A percentile compares a stretch with the other conserved stretches of the same genome.
Conservation (phyloP, 2,888 invertebrate genomes). For the Erpobdella octoculata region DNA sequence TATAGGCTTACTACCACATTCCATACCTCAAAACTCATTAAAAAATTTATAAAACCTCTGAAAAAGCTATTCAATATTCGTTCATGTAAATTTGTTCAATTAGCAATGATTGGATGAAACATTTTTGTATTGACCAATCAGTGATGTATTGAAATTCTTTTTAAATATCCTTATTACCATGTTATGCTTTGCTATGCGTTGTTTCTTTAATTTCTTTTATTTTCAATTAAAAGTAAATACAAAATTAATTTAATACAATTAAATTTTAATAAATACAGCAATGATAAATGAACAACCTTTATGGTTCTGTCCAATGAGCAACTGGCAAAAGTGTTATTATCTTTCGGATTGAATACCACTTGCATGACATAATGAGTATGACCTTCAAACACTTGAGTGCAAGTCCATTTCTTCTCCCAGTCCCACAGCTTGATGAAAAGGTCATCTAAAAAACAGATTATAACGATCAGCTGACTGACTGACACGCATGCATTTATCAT, state of each 20-base stretch:
- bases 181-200: too few relatives aligned
- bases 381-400: slow-evolving; percentile 96
- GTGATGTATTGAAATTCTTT: too few relatives aligned
- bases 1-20: too few relatives aligned
- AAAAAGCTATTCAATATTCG: too few relatives aligned
- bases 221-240: neutral
- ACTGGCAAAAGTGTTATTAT: slow-evolving; percentile 97
- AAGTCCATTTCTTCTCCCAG: slow-evolving; percentile 97
- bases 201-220: too few relatives aligned
- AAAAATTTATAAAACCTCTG: neutral
- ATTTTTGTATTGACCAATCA: too few relatives aligned
- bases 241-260: neutral
- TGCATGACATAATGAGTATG: slow-evolving; percentile 99
- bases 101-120: neutral
- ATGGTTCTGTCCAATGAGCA: slow-evolving; percentile 96
- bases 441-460: slow-evolving; percentile 66
- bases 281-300: too few relatives aligned
- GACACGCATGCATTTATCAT: neutral
- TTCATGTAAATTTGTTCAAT: too few relatives aligned
- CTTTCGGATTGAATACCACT: slow-evolving; percentile 96
- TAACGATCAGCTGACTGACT: neutral
- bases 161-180: too few relatives aligned
- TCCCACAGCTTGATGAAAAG: slow-evolving; percentile 98
- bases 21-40: too few relatives aligned
- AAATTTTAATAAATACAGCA: neutral